Base-by-base conservation (phyloP, 2,797 vertebrate species). In the Pipistrellus nathusii region DNA sequence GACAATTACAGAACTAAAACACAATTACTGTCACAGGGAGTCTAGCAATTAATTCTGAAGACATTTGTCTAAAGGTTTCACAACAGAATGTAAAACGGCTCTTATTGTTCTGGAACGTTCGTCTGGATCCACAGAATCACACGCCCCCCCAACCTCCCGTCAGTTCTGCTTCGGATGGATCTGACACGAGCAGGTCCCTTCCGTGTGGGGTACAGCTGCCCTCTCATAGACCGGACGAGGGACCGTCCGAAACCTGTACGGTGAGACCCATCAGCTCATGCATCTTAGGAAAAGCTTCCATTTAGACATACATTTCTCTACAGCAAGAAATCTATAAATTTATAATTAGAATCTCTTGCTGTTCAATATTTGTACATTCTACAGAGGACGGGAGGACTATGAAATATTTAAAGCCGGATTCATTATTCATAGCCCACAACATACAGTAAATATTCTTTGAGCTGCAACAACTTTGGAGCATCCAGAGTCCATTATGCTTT, bases 291-390 rank as follows among this genome's bases (percentile, higher is more conserved):
- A 98, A 98, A 98, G 96, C 96, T 97, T 97, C 97, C 94, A 97
- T 97, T 98, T 97, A 96, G 95, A 97, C 94, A 93, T 53, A 88
- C 82, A 96, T 97, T 97, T 97, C 97, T 93, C 96, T 97, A 91
- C 94, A 96, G 93, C 94, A 92, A 98, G 96, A 98, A 98, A 98
- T 98, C 98, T 93, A 98, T 98, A 98, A 96, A 98, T 98, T 98
- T 98, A 97, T 98, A 98, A 98, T 98, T 98, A 97, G 97, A 97
- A 95, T 88, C 89, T 95, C 97, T 98, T 95, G 96, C 96, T 98
- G 99, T 98, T 99, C 99, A 99, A 98, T 99, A 99, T 99, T 99
- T 99, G 99, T 99, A 98, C 98, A 99, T 98, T 98, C 98, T 98
- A 99, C 98, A 98, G 98, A 98, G 97, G 98, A 98, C 96, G 98